A percentile compares a stretch with the other conserved stretches of the same genome.
These are phyloP conservation scores for Podarcis lilfordi DNA, from an alignment of 2,797 vertebrate genomes.

Conservation along the genomic window DNA sequence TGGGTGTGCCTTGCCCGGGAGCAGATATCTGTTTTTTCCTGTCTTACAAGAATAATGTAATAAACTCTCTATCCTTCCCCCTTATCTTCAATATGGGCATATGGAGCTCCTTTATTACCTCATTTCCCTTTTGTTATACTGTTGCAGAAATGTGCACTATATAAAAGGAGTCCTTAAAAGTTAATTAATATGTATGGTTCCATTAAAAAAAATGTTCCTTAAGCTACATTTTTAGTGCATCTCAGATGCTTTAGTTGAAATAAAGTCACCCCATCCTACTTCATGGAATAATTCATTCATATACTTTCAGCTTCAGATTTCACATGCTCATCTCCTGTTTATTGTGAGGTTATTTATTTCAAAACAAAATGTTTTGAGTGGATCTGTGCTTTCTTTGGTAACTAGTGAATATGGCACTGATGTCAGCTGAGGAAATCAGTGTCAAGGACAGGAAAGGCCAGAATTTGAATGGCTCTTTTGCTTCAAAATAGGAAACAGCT, in stretches of 20 bases:
- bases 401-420: conserved; percentile 51
- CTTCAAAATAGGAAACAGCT: conserved; percentile 75
- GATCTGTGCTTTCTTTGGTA: conserved; percentile 30
- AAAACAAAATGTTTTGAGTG: conserved; percentile 45
- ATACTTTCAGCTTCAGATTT: conserved; percentile 21
- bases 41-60: not conserved
- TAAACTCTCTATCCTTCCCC: not conserved
- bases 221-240: not conserved
- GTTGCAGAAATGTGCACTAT: not conserved
- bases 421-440: conserved; percentile 68
- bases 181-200: not conserved
- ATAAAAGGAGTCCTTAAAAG: not conserved
- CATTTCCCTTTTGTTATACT: not conserved
- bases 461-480: conserved; percentile 60
- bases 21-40: not conserved
- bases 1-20: not conserved
- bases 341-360: conserved; percentile 36
- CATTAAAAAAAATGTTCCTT: not conserved
- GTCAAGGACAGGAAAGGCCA: conserved; percentile 69
- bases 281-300: conserved; percentile 11
- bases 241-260: not conserved
- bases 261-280: not conserved
- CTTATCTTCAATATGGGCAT: not conserved
- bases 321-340: conserved; percentile 34
- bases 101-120: not conserved